A percentile compares a stretch with the other conserved stretches of the same genome.
Evolutionary conservation across 2,888 invertebrate species (phyloP).

Genomic region (Eupithecia pulchellata): DNA sequence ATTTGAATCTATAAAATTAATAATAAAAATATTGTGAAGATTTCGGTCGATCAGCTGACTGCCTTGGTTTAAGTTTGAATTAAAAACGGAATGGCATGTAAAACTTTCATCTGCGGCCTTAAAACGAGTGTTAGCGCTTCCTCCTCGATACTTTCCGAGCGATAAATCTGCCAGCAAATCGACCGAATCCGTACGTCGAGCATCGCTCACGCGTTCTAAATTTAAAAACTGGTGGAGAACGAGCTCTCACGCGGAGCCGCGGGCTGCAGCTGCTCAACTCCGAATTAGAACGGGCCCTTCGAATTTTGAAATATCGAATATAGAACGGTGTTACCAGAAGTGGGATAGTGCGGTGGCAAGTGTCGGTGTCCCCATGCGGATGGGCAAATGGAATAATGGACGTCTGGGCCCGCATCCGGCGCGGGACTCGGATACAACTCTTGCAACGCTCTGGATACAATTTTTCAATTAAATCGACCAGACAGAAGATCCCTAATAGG

Average conservation of each 20-base stretch:
- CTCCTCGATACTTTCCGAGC: conserved; percentile 67
- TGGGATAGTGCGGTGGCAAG: conserved; percentile 31
- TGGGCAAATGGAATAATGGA: conserved; percentile 84
- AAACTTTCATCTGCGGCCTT: conserved; percentile 79
- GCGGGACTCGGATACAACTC: conserved; percentile 82
- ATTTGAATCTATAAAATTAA: conserved; percentile 64
- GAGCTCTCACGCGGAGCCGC: conserved; percentile 56
- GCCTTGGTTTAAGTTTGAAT: conserved; percentile 70
- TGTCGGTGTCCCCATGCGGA: conserved; percentile 78
- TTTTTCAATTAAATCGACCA: conserved; percentile 85
- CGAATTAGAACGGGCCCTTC: conserved; percentile 68
- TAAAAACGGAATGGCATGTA: conserved; percentile 73
- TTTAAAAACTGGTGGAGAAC: conserved; percentile 74
- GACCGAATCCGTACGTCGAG: conserved; percentile 69
- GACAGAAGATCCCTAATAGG: conserved; percentile 85
- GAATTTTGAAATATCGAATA: conserved; percentile 70
- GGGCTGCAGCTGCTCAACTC: conserved; percentile 53
- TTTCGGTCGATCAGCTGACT: conserved; percentile 59
- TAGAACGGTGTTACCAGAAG: conserved; percentile 65
- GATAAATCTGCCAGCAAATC: conserved; percentile 81
- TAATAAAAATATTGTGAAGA: conserved; percentile 43
- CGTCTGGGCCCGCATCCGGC: conserved; percentile 86
- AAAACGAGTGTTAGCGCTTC: conserved; percentile 75
- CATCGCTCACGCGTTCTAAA: conserved; percentile 66
- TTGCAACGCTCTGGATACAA: conserved; percentile 83